Evolutionary conservation across 2,113 vertebrate genomes (phyloP).

Genomic region (Melanotaenia duboulayi): DNA sequence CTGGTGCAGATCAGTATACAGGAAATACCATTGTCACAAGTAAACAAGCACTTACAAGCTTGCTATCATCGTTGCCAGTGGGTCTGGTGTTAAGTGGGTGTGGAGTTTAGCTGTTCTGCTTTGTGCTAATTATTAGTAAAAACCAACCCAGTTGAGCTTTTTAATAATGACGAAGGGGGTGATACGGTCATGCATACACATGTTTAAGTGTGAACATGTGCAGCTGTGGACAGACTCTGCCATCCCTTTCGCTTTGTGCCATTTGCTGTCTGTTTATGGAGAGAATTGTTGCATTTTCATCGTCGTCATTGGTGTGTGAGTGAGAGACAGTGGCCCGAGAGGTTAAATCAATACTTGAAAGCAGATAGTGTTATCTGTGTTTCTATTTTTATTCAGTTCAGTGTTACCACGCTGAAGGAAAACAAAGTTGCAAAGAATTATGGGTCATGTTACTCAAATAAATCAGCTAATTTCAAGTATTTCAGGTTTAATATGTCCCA

Average conservation of each 20-base stretch:
- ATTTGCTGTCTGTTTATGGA: conserved; percentile 1
- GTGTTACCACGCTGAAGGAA: neutral
- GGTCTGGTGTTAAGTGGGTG: conserved; percentile 2
- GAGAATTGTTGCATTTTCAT: conserved; percentile 15
- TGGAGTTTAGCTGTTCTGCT: conserved; percentile 5
- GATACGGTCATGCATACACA: neutral
- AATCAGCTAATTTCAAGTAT: neutral
- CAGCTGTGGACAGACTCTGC: neutral
- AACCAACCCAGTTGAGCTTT: neutral
- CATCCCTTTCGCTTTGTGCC: neutral
- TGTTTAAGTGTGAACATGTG: neutral
- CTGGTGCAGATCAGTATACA: conserved; percentile 42
- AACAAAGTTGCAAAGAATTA: conserved; percentile 5
- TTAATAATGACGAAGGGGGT: neutral
- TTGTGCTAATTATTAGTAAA: neutral
- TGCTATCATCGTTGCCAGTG: conserved; percentile 14
- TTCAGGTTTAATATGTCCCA: neutral
- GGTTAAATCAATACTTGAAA: conserved; percentile 61
- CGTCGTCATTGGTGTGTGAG: conserved; percentile 17
- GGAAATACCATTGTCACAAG: conserved; percentile 69
- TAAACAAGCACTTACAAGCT: conserved; percentile 59
- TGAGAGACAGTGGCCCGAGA: conserved; percentile 31
- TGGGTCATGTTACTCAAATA: neutral
- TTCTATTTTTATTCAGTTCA: conserved; percentile 54
- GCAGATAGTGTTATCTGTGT: conserved; percentile 54